Base-by-base conservation (phyloP, 2,113 vertebrate genomes). In the Zapornia atra region DNA sequence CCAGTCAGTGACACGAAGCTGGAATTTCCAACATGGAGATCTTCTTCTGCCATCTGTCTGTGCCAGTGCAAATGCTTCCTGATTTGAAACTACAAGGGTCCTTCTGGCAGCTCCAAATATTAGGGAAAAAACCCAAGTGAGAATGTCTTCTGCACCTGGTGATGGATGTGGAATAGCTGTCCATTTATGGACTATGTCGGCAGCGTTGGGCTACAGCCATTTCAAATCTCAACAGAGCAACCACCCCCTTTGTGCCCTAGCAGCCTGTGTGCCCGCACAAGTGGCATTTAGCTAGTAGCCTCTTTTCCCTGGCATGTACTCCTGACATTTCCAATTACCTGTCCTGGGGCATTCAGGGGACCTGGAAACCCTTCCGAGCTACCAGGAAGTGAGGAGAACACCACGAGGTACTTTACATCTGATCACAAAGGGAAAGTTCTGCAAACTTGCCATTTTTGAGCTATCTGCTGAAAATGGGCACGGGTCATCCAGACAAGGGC, bases 1-100 rank as follows among this genome's bases (percentile, higher is more conserved):
- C 33, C 1, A 1, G 31, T 36, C 40, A 31, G 19, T 16, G 11
- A 2, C 15, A 33, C 1, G 2, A 4, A 68, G 18, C 16, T 19
- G 12, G 7, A 7, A 46, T 64, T 82, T 78, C 22, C 48, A 54
- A 16, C 26, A 46, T 44, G 20, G 5, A 63, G 12, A 14, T 28
- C 77, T 66, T 64, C 42, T 8, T 82, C 33, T 60, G 68, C 40
- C 31, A 8, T 61, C 50, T 68, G 16, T 36, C 46, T 85, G 6
- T 72, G 33, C 34, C 34, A 48, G 5, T 15, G 13, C 22, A 60
- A 76, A 16, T 4, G 5, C 11, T 65, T 59, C 15, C 36, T 14
- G 14, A 38, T 65, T 54, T 63, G n/a, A 31, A 84, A 77, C 11
- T 68, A 46, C 46, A 46, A 48, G 51, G 9, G 12, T 82, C 20